Evolutionary conservation across 2,797 vertebrate species (phyloP), one percentile per base, ranked within the genome.

Genomic region (Enteromius fasciolatus): DNA sequence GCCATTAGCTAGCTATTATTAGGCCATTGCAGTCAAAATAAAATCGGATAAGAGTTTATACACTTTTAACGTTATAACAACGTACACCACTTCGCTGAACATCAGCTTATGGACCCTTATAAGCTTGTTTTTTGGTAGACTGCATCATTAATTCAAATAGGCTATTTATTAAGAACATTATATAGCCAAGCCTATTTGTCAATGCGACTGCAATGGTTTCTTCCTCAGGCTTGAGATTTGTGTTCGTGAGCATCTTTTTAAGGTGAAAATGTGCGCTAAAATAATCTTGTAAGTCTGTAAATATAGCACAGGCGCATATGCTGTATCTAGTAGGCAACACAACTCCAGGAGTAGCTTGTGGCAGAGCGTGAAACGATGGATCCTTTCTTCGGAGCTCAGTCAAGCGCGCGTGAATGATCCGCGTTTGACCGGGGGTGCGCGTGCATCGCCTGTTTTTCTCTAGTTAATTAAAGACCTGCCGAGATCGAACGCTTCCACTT

Each of bases 401-500:
- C 86, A 90, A 89, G 89, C 91, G 88, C 84, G 89, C 89, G 88
- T 80, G 80, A 89, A 80, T 85, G 85, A 77, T 85, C 80, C 78
- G 2, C 79, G 64, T 63, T 72, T 89, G 87, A 86, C 76, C 83
- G 85, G 73, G 76, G 59, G 63, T 76, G 73, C 74, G 72, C 64
- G 81, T 69, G 74, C 23, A 63, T 69, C 41, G 57, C 25, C 61
- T 66, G 69, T 64, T 80, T 78, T 81, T 66, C 86, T 78, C 73
- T 73, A 81, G 87, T 83, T 92, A 91, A 93, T 94, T 91, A 93
- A 93, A 93, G 90, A 88, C 88, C 78, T 20, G 67, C 83, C 82
- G 79, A 89, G 88, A 91, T 89, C 66, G 84, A 77, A 81, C 79
- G 85, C 89, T 90, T 92, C 87, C 89, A 91, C 85, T 85, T 88